These are phyloP conservation scores for Patiria miniata DNA, from an alignment of 35 echinoderm and acorn worm species.

Conservation along the genomic window DNA sequence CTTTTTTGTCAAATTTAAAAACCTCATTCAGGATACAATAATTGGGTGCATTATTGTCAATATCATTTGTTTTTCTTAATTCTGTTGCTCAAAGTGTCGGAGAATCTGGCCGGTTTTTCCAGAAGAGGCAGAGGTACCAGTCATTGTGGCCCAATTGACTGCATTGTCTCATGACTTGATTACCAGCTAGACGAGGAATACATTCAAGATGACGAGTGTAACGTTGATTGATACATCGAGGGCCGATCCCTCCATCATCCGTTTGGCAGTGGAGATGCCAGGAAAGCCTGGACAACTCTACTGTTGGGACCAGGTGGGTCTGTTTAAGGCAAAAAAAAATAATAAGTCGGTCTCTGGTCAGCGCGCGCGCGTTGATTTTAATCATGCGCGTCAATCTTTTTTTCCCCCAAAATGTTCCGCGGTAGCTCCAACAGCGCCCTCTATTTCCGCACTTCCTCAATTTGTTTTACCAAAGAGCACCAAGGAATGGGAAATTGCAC, in stretches of 20 bases:
- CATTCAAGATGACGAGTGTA: not conserved
- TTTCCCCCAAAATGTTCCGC: too few species aligned
- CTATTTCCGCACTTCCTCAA: too few species aligned
- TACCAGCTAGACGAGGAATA: not conserved
- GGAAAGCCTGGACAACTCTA: conserved; percentile 54
- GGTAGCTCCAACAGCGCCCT: too few species aligned
- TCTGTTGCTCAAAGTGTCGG: not conserved
- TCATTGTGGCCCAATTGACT: too few species aligned
- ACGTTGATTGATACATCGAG: conserved; percentile 38
- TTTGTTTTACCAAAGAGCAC: too few species aligned
- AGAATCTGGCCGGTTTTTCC: not conserved
- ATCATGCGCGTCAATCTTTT: not conserved
- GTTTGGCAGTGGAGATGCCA: conserved; percentile 55
- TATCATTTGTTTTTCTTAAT: not conserved
- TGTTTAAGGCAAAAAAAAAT: not conserved
- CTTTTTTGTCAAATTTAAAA: too few species aligned
- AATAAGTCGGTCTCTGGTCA: too few species aligned
- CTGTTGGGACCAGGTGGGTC: conserved; percentile 58
- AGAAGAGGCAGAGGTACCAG: too few species aligned
- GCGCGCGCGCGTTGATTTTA: not conserved
- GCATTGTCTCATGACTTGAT: not conserved
- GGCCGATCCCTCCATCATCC: conserved; percentile 56
- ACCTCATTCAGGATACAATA: not conserved
- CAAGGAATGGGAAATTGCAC: too few species aligned
- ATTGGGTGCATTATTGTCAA: not conserved